phyloP scores from a whole-genome alignment of 2,113 vertebrate genomes.

The Rousettus leschenaultii region DNA sequence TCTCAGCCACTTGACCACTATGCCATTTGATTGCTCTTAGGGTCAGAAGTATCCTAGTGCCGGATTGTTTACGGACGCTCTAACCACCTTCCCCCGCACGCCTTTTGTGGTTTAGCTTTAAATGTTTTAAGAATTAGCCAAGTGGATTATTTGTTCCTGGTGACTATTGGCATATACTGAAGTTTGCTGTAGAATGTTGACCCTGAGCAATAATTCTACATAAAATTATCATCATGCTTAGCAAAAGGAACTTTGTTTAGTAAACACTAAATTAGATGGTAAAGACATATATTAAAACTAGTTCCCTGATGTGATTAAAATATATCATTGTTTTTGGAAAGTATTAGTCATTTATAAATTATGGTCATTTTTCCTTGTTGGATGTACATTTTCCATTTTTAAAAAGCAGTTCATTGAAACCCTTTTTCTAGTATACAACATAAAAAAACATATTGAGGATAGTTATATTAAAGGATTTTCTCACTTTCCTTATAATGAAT shows the following conservation, averaged over 20 bases:
- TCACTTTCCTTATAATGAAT: background rate
- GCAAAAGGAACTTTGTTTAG: background rate
- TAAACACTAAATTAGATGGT: background rate
- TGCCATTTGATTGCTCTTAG: background rate
- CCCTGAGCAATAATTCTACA: background rate
- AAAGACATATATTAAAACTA: background rate
- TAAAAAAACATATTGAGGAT: background rate
- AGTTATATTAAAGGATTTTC: background rate
- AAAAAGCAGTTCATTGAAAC: background rate
- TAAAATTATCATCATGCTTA: background rate
- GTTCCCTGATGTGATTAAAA: background rate
- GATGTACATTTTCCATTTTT: background rate
- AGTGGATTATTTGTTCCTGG: background rate
- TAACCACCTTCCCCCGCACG: background rate
- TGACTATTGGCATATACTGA: background rate
- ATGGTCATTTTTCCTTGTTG: background rate
- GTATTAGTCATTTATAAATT: background rate
- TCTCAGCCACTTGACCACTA: background rate
- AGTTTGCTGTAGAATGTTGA: background rate
- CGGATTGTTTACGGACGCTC: background rate
- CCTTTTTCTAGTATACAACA: background rate
- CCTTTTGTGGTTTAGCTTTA: background rate
- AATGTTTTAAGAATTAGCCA: background rate
- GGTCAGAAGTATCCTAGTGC: background rate
- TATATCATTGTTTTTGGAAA: background rate